Conservation (phyloP, 2,113 vertebrate genomes). For the Thomomys bottae region DNA sequence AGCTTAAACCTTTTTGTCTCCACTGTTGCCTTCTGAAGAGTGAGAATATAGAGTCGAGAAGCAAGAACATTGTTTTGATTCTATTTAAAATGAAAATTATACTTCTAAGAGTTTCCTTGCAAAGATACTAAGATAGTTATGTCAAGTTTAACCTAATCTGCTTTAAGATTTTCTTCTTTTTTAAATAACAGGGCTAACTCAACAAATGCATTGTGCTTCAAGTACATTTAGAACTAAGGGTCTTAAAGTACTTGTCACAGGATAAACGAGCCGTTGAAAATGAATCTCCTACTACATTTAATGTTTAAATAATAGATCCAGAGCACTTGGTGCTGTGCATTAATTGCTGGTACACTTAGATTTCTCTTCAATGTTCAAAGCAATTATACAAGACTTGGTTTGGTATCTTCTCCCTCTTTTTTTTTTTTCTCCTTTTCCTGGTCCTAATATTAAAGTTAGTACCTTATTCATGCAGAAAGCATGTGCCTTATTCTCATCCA, state of each 20-base stretch:
- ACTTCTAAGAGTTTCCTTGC: neutral
- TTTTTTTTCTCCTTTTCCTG: too few relatives aligned
- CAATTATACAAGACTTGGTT: neutral
- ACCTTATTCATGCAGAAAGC: neutral
- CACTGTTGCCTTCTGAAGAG: neutral
- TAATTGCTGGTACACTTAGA: neutral
- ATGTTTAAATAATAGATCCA: too few relatives aligned
- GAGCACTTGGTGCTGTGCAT: too few relatives aligned
- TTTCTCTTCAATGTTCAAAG: neutral
- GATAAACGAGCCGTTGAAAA: neutral
- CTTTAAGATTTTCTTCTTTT: neutral
- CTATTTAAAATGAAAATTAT: neutral
- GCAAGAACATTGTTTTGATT: neutral
- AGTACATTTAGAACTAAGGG: neutral
- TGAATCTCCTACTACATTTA: neutral
- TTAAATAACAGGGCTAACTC: neutral
- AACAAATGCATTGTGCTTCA: neutral
- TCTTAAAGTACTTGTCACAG: slow-evolving; percentile 41
- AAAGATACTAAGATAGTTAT: neutral
- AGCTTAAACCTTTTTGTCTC: neutral
- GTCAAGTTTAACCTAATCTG: neutral
- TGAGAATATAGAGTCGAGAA: slow-evolving; percentile 4
- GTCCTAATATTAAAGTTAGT: neutral
- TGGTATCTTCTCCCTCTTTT: neutral
- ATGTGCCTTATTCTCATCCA: neutral